These are phyloP conservation scores for Hirundo rustica DNA, from an alignment of 2,797 vertebrate genomes.

Conservation along the genomic window DNA sequence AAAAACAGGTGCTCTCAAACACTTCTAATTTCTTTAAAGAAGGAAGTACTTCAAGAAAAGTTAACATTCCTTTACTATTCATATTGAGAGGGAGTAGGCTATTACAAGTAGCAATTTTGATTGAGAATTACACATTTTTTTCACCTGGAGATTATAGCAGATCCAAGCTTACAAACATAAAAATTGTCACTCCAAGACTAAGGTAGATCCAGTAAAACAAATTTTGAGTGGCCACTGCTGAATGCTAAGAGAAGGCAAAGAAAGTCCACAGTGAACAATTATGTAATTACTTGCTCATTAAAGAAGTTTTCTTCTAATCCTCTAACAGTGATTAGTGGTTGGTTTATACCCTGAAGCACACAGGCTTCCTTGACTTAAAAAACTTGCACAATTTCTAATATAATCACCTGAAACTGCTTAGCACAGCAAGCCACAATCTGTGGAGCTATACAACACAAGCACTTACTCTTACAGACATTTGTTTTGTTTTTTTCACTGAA, in stretches of 20 bases:
- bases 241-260: background rate
- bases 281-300: conserved; percentile 6
- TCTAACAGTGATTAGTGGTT: conserved; percentile 4
- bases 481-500: background rate
- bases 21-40: background rate
- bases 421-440: background rate
- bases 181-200: background rate
- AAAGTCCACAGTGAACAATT: background rate
- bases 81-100: background rate
- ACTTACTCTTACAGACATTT: background rate
- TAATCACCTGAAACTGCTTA: background rate
- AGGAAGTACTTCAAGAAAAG: background rate
- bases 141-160: background rate
- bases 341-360: background rate
- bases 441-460: background rate
- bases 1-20: background rate
- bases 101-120: background rate
- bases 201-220: background rate
- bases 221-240: background rate
- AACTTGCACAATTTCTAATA: background rate
- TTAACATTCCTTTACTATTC: background rate
- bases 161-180: background rate
- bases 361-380: background rate
- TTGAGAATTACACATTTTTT: background rate
- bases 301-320: background rate